A percentile compares a stretch with the other conserved stretches of the same genome.
phyloP scores from a whole-genome alignment of 1,140 invertebrate genomes.

The Archivesica marissinica region DNA sequence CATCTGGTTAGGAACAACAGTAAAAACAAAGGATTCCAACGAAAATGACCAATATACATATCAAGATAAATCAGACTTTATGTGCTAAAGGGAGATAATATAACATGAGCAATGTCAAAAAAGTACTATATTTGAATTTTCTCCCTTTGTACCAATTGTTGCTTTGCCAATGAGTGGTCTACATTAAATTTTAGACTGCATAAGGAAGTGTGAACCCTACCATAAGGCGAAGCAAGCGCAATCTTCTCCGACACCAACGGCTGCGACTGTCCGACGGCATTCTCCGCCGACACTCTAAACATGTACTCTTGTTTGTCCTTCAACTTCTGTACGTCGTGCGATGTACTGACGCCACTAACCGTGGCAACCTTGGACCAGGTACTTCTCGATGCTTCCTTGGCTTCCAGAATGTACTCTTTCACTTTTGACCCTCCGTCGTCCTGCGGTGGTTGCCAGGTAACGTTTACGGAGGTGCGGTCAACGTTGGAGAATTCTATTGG shows the following conservation, averaged over 20 bases:
- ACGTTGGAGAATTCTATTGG: slow-evolving; percentile 86
- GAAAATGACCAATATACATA: too few relatives aligned
- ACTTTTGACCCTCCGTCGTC: slow-evolving; percentile 98
- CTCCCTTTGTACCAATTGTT: too few relatives aligned
- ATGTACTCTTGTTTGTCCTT: slow-evolving; percentile 87
- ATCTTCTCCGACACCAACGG: slow-evolving; percentile 95
- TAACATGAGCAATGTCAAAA: too few relatives aligned
- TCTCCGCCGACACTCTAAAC: slow-evolving; percentile 92
- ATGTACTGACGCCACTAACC: slow-evolving; percentile 84
- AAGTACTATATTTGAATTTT: too few relatives aligned
- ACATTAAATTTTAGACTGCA: too few relatives aligned
- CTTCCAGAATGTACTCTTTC: slow-evolving; percentile 97
- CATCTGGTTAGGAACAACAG: too few relatives aligned
- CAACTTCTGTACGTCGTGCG: slow-evolving; percentile 86
- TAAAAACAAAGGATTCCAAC: too few relatives aligned
- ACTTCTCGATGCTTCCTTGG: slow-evolving; percentile 91
- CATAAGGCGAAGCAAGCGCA: slow-evolving; percentile 91
- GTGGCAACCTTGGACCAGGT: slow-evolving; percentile 92
- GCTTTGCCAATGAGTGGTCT: too few relatives aligned
- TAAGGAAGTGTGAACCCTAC: too few relatives aligned
- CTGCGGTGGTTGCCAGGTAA: slow-evolving; percentile 98
- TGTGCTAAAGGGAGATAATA: too few relatives aligned
- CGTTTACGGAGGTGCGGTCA: slow-evolving; percentile 89
- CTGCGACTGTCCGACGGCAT: slow-evolving; percentile 94
- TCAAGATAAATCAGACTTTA: too few relatives aligned